phyloP scores from a whole-genome alignment of 2,113 vertebrate genomes.

The Oxyruncus cristatus region DNA sequence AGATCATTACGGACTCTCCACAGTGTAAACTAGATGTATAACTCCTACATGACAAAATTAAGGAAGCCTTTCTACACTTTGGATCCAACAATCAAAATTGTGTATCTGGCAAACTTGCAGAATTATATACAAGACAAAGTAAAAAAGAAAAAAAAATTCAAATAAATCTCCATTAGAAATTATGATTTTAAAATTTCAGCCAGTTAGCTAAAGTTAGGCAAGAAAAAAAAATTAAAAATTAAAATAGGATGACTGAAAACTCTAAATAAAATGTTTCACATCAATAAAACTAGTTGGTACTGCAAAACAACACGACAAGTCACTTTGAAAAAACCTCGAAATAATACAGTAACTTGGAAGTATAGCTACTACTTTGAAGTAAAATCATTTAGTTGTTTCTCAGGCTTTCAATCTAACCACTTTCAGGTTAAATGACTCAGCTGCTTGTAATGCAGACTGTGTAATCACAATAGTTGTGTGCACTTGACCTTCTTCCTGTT shows the following conservation, averaged over 20 bases:
- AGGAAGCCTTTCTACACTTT: neutral
- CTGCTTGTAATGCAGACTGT: constrained; percentile 67
- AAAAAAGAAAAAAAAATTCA: neutral
- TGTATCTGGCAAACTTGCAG: neutral
- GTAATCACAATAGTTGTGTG: constrained; percentile 44
- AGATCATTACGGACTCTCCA: neutral
- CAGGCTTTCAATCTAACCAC: constrained; percentile 65
- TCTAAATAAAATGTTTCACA: neutral
- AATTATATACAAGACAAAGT: neutral
- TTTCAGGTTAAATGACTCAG: constrained; percentile 60
- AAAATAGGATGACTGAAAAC: neutral
- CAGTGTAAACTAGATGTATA: neutral
- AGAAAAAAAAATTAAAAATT: neutral
- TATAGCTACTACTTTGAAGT: constrained; percentile 73
- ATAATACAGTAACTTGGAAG: constrained; percentile 61
- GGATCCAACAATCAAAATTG: neutral
- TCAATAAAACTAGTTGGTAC: neutral
- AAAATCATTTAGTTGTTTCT: constrained; percentile 78
- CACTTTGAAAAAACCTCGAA: neutral
- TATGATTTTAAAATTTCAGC: neutral
- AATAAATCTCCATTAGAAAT: neutral
- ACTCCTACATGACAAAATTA: neutral
- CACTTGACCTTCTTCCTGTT: constrained; percentile 73
- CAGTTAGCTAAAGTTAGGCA: neutral
- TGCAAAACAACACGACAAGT: constrained; percentile 16